These are phyloP conservation scores for Araneus ventricosus DNA, from an alignment of 1,140 invertebrate species.

Conservation along the genomic window DNA sequence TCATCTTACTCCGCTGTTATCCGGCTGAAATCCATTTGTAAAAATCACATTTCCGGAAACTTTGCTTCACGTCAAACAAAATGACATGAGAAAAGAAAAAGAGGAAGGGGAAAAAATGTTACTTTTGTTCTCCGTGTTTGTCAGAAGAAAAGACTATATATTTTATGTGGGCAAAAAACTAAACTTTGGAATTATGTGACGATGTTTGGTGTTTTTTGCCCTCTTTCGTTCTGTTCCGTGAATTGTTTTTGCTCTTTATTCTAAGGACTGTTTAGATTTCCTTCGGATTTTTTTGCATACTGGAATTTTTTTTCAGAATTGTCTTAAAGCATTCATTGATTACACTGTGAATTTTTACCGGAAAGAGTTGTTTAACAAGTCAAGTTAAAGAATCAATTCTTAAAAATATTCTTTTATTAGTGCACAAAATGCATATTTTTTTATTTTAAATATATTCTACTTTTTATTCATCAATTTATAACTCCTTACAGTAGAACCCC, in stretches of 20 bases:
- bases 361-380: no score
- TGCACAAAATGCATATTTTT: no score
- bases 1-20: background rate
- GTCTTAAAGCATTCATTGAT: background rate
- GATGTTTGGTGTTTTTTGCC: background rate
- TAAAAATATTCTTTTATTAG: no score
- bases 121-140: conserved; percentile 38
- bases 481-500: no score
- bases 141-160: conserved; percentile 40
- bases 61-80: conserved; percentile 59
- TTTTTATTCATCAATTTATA: no score
- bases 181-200: conserved; percentile 39
- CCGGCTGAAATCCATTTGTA: conserved; percentile 64
- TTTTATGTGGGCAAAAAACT: conserved; percentile 29
- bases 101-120: conserved; percentile 10
- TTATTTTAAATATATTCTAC: no score
- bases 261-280: background rate
- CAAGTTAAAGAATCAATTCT: no score
- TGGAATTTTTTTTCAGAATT: background rate
- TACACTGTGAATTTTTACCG: background rate
- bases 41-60: conserved; percentile 62
- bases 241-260: background rate
- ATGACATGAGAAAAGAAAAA: conserved; percentile 35
- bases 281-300: background rate
- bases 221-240: background rate